Evolutionary conservation across 2,113 vertebrate species (phyloP), one percentile per base, ranked within the genome.

Genomic region (Hoplias malabaricus): DNA sequence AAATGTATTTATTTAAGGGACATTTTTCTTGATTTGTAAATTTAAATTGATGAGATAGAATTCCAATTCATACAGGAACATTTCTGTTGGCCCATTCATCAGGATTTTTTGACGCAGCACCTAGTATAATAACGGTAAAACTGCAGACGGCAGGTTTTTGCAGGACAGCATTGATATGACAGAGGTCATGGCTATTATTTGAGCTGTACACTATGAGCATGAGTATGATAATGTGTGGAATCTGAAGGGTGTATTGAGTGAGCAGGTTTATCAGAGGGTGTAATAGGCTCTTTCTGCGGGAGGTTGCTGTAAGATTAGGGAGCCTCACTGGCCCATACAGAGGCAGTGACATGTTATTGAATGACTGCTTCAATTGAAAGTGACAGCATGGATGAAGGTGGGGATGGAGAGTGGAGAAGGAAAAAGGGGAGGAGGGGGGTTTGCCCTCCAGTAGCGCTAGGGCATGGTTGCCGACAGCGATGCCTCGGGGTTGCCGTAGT

Each of bases 401-500:
- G 46, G 38, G 43, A 57, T 23, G 62, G 59, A 59, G 56, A 66
- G 53, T 67, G 70, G 63, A 76, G 54, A 61, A 76, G 54, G 63
- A 78, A 59, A 69, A 81, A 79, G 54, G 68, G 57, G 74, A 70
- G 42, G 33, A 36, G 67, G 46, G 62, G 83, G 78, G 61, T n/a
- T n/a, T 72, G 75, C 6, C 54, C 54, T 31, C 2, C 7, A 61
- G 72, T 77, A 62, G 42, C 31, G 16, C 72, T 66, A 83, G 87
- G 84, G 85, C 83, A 84, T 75, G 56, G 70, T 75, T 81, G 88
- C 89, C 84, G 23, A 71, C 38, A 84, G 86, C 83, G 31, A 86
- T 80, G 85, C 89, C 83, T n/a, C 67, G 66, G 83, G 89, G 83
- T 84, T 85, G 68, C 86, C 83, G 80, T 31, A 65, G 80, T 85